These are phyloP conservation scores for Aramus guarauna DNA, from an alignment of 2,113 vertebrate species.

Conservation along the genomic window DNA sequence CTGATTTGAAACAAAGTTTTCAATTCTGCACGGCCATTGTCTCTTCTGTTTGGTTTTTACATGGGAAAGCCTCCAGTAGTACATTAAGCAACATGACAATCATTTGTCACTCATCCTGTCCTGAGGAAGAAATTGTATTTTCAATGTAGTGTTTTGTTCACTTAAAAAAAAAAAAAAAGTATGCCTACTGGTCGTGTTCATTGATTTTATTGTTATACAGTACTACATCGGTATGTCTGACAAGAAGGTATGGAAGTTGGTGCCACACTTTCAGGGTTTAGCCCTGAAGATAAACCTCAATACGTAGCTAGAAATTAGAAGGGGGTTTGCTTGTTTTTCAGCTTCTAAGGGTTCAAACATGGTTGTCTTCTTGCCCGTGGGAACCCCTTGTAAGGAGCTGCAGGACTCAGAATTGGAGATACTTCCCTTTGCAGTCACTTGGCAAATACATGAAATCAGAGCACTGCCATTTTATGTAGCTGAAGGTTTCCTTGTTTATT, in stretches of 20 bases:
- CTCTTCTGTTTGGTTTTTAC: not conserved
- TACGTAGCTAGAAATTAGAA: not conserved
- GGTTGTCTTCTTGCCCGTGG: not conserved
- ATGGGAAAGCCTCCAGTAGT: not conserved
- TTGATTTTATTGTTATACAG: not conserved
- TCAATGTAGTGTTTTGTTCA: not conserved
- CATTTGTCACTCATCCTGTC: not conserved
- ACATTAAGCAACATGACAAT: not conserved
- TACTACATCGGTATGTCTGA: not conserved
- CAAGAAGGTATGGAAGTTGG: not conserved
- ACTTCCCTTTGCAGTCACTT: not conserved
- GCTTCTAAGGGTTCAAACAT: not conserved
- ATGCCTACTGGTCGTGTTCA: not conserved
- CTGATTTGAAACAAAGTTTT: not conserved
- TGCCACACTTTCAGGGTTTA: not conserved
- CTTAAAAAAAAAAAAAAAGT: not conserved
- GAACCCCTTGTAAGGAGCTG: not conserved
- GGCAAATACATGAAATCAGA: not conserved
- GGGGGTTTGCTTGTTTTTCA: not conserved
- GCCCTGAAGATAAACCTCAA: not conserved
- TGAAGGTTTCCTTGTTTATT: not conserved
- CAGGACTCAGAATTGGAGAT: not conserved
- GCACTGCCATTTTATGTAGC: not conserved
- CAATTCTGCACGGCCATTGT: not conserved
- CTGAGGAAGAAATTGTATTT: not conserved